These are phyloP conservation scores for Oncorhynchus keta DNA, from an alignment of 2,113 vertebrate genomes.

Conservation along the genomic window DNA sequence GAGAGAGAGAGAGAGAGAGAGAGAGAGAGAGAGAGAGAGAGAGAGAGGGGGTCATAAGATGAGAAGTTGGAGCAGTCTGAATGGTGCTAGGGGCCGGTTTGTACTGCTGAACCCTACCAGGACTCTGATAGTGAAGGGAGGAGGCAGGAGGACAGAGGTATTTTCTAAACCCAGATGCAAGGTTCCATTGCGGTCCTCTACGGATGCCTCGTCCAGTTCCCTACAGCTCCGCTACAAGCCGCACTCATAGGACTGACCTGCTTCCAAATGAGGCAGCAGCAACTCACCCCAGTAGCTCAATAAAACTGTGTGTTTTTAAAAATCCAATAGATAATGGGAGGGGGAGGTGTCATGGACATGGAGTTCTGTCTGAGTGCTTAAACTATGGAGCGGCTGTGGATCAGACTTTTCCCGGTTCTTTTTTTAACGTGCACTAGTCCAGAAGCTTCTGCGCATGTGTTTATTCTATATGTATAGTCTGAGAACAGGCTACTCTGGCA, in stretches of 20 bases:
- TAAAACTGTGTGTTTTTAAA: not conserved
- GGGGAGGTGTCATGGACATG: not conserved
- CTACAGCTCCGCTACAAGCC: not conserved
- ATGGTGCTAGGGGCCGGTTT: not conserved
- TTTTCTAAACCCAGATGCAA: no score
- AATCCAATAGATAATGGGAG: conserved; percentile 22
- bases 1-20: conserved; percentile 8
- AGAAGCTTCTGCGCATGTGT: no score
- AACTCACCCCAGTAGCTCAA: not conserved
- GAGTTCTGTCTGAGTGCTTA: not conserved
- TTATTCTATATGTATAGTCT: no score
- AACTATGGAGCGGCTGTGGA: no score
- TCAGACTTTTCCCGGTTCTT: no score
- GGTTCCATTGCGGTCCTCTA: not conserved
- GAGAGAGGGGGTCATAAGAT: conserved; percentile 9
- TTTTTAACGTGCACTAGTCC: no score
- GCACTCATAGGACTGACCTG: not conserved
- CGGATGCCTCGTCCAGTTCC: not conserved
- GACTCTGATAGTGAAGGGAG: not conserved
- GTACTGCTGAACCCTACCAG: not conserved
- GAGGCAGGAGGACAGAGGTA: not conserved
- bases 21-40: not conserved
- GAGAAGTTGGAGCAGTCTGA: conserved; percentile 14
- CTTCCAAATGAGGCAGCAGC: not conserved
- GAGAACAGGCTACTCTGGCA: not conserved